Evolutionary conservation across 1,140 invertebrate species (phyloP), one percentile per base, ranked within the genome.

Genomic region (Telenomus remus): DNA sequence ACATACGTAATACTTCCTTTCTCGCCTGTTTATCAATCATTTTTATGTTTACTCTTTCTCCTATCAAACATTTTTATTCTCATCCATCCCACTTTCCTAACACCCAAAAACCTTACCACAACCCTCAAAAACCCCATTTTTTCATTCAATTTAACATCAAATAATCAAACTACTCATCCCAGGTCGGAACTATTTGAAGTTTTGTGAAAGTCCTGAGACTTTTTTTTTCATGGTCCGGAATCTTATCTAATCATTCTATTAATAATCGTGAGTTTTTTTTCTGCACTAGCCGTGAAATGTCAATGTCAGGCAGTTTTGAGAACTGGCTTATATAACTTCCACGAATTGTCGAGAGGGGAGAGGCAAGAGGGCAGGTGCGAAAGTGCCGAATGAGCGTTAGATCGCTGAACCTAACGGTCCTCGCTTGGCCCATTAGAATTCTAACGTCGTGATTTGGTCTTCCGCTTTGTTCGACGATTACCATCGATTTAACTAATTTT

Each of bases 351-450:
- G 46, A 19, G n/a, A 48, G 14, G 16, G 9, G 14, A 8, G 6
- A 6, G 16, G 46, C 8, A 48, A 4, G 16, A 56, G 59, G 56
- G 74, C 71, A 69, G 61, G 66, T 71, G 65, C 63, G 71, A 72
- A 50, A 76, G 43, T 44, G 57, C 19, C 19, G 19, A 27, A 27
- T 27, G 19, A 27, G 19, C 19, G 19, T 27, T 27, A 27, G 19
- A 27, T 27, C 19, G 19, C 2, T 53, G 46, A 11, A 53, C 34
- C 69, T 78, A 81, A 80, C 79, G 76, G 79, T 80, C 69, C 63
- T 73, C 12, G 11, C 33, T 43, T 14, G 37, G 37, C 54, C 65
- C 55, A 78, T 80, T 85, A 79, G 81, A 85, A 85, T 85, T 82
- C 84, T 77, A 68, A 37, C 46, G 79, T 79, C 76, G 80, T 77